Conservation (phyloP, 2,113 vertebrate species). For the Lates calcarifer region DNA sequence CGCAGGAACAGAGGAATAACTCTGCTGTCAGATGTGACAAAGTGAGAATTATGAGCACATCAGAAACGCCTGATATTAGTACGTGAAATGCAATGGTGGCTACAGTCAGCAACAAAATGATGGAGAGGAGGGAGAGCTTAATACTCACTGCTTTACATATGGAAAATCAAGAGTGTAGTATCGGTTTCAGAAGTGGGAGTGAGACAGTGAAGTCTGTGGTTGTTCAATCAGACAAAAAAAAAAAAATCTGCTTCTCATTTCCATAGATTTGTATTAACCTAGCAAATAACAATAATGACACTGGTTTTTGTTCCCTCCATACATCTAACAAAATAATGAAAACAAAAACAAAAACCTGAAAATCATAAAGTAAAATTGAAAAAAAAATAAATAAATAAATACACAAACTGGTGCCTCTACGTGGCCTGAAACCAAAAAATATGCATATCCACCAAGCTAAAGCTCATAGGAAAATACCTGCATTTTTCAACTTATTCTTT, state of each 20-base stretch:
- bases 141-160: constrained; percentile 18
- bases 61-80: constrained; percentile 51
- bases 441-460: too few relatives aligned
- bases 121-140: background rate
- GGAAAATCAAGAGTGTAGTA: constrained; percentile 4
- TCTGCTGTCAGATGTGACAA: constrained; percentile 69
- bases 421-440: background rate
- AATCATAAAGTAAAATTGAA: background rate
- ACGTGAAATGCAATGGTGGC: constrained; percentile 31
- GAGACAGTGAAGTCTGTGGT: background rate
- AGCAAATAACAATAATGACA: background rate
- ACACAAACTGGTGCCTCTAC: background rate
- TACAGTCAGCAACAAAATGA: constrained; percentile 41
- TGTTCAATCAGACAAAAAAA: background rate
- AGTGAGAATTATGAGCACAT: constrained; percentile 63
- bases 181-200: background rate
- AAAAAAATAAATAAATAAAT: background rate
- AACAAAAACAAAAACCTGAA: background rate
- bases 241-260: background rate
- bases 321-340: background rate
- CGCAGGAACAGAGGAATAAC: constrained; percentile 61
- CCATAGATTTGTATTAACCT: background rate
- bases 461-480: background rate
- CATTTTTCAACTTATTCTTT: too few relatives aligned
- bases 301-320: background rate